phyloP scores from a whole-genome alignment of 2,888 invertebrate genomes.

The Athalia rosae region DNA sequence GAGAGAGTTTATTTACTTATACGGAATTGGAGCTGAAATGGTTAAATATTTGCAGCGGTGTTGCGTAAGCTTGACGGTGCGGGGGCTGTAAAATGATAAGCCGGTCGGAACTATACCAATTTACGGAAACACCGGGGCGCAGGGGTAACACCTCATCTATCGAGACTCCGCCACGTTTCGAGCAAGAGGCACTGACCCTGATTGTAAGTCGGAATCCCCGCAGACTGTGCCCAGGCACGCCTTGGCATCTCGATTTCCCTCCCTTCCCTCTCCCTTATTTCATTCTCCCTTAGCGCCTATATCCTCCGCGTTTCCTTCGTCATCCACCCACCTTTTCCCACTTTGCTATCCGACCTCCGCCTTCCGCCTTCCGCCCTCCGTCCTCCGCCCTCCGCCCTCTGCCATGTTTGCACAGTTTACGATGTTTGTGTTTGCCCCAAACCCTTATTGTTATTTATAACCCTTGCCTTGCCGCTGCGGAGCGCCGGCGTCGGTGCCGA shows the following conservation, averaged over 20 bases:
- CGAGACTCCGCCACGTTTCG: slow-evolving; percentile 33
- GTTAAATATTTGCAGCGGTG: slow-evolving; percentile 3
- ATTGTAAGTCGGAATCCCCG: slow-evolving; percentile 60
- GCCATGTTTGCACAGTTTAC: slow-evolving; percentile 52
- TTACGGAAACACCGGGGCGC: slow-evolving; percentile 17
- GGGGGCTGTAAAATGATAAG: slow-evolving; percentile 34
- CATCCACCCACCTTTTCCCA: slow-evolving; percentile 40
- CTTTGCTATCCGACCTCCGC: slow-evolving; percentile 28
- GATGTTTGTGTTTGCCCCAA: slow-evolving; percentile 52
- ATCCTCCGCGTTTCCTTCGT: slow-evolving; percentile 32
- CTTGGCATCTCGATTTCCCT: slow-evolving; percentile 36
- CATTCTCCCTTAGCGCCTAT: not conserved
- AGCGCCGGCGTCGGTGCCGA: slow-evolving; percentile 50
- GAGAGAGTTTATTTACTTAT: not conserved
- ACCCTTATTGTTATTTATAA: slow-evolving; percentile 62
- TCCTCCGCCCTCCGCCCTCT: slow-evolving; percentile 23
- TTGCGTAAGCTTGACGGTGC: not conserved
- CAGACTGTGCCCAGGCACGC: slow-evolving; percentile 60
- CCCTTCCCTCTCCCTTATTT: not conserved
- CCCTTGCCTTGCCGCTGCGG: slow-evolving; percentile 46
- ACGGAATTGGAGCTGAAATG: not conserved
- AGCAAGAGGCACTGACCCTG: slow-evolving; percentile 49
- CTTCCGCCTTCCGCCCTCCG: slow-evolving; percentile 20
- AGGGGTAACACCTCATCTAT: slow-evolving; percentile 28
- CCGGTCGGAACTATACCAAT: slow-evolving; percentile 24